phyloP scores from a whole-genome alignment of 2,888 invertebrate species.

The Actias luna region DNA sequence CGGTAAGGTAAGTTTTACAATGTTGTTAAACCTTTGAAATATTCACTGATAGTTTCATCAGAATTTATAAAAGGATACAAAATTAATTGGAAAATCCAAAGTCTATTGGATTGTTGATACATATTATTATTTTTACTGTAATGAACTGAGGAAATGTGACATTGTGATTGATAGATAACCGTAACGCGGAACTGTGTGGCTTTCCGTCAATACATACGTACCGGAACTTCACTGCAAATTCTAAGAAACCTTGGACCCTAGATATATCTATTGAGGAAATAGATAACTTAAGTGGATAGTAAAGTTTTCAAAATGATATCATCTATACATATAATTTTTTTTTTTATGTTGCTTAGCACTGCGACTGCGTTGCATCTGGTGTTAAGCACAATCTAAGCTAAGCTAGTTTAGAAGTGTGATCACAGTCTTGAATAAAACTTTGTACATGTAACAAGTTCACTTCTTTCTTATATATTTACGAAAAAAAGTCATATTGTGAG shows the following conservation, averaged over 20 bases:
- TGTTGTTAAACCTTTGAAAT: background rate
- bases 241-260: slow-evolving; percentile 9
- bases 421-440: no score
- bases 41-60: slow-evolving; percentile 16
- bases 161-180: slow-evolving; percentile 13
- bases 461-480: no score
- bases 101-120: background rate
- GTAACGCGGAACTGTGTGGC: slow-evolving; percentile 9
- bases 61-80: slow-evolving; percentile 5
- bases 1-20: background rate
- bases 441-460: no score
- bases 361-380: no score
- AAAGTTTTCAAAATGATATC: background rate
- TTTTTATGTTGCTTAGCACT: no score
- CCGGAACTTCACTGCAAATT: slow-evolving; percentile 10
- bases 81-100: slow-evolving; percentile 7
- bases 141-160: slow-evolving; percentile 7
- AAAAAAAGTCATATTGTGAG: no score
- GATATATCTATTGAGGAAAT: slow-evolving; percentile 10
- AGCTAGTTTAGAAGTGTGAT: no score
- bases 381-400: no score
- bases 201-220: slow-evolving; percentile 13
- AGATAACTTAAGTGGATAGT: background rate
- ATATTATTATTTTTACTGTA: background rate
- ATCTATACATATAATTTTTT: background rate